These are phyloP conservation scores for Didymodactylos carnosus DNA, from an alignment of 2,888 invertebrate species.

Conservation along the genomic window DNA sequence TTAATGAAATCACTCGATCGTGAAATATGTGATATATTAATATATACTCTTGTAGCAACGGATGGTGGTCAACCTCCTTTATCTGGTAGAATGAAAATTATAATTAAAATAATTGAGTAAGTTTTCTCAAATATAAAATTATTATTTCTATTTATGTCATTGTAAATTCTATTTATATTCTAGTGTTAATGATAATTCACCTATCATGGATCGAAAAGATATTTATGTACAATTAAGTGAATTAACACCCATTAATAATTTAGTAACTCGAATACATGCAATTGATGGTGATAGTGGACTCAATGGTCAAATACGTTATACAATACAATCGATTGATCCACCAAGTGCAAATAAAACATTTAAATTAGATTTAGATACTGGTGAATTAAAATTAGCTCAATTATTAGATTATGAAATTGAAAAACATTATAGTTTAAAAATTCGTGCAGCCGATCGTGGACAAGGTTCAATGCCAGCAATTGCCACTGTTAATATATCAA, in stretches of 20 bases:
- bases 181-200: neutral
- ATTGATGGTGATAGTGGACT: neutral
- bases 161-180: no score
- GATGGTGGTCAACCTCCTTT: neutral
- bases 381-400: neutral
- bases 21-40: neutral
- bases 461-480: neutral
- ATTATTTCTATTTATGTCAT: no score
- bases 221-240: neutral
- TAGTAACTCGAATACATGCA: neutral
- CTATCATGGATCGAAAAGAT: neutral
- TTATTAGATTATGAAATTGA: conserved; percentile 6
- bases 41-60: neutral
- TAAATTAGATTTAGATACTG: neutral
- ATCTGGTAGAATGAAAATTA: neutral
- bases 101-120: neutral
- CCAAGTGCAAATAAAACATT: neutral
- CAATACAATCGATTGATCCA: neutral
- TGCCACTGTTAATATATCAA: neutral
- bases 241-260: neutral
- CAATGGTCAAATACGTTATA: neutral
- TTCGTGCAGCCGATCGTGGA: conserved; percentile 4
- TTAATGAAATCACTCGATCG: neutral
- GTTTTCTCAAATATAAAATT: no score
- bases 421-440: neutral